Evolutionary conservation across 2,797 vertebrate species (phyloP), one percentile per base, ranked within the genome.

Genomic region (Orientallactaga sibirica): DNA sequence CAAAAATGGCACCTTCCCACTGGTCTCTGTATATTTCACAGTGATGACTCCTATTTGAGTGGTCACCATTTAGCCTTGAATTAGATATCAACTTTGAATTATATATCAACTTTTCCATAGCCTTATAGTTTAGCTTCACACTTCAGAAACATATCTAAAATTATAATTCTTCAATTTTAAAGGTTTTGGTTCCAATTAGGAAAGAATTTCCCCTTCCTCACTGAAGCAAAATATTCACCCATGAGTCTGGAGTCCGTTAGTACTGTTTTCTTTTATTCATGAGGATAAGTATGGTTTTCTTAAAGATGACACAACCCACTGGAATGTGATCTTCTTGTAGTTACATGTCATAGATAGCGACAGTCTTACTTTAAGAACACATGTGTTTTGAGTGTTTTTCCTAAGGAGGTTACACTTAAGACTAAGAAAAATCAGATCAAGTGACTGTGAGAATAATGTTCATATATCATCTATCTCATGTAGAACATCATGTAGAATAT

Each of bases 401-500:
- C 86, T 71, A 68, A 83, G 92, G 27, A 86, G 24, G 15, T 92
- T 86, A 64, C 64, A 92, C 64, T 74, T 84, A 86, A 29, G 27
- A 95, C 73, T 92, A 84, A 89, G 52, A 90, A 92, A 90, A 88
- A 73, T 33, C 82, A 80, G 75, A 93, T 90, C 62, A 92, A 91
- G 48, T 52, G 71, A 68, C 48, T 86, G 55, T 75, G 29, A 43
- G 29, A 90, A 78, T 43, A 33, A 78, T 52, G 61, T 62, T n/a
- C 68, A 71, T 43, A 64, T 71, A 95, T 55, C 70, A 52, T 76
- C 29, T 71, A 66, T 67, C 76, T 77, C 85, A 24, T 87, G 90
- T 70, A 92, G 94, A 89, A 76, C 10, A 20, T 68, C 12, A 8
- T 19, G 25, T 19, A 61, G 92, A 80, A 76, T 33, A 77, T 76